These are phyloP conservation scores for Nymphicus hollandicus DNA, from an alignment of 2,113 vertebrate species.

Conservation along the genomic window DNA sequence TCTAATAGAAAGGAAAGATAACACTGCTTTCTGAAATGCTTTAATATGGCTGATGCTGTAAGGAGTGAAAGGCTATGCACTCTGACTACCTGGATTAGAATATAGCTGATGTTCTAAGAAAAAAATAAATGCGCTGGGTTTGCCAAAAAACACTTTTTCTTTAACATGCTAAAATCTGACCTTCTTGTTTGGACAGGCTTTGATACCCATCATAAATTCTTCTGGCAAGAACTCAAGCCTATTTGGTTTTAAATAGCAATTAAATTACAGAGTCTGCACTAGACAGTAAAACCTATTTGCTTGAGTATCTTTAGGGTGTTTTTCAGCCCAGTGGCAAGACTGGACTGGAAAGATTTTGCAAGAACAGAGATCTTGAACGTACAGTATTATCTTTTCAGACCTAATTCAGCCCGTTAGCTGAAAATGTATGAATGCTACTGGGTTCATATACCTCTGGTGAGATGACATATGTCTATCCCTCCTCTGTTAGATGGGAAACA, in stretches of 20 bases:
- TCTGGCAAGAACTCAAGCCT: background rate
- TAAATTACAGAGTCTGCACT: conserved; percentile 9
- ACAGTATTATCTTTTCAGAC: background rate
- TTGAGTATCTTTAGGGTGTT: background rate
- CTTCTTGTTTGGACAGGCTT: background rate
- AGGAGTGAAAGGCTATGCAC: background rate
- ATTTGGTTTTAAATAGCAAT: conserved; percentile 25
- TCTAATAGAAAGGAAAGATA: background rate
- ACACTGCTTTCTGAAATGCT: background rate
- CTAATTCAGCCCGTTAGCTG: background rate
- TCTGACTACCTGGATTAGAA: background rate
- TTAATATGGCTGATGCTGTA: background rate
- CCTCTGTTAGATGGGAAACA: background rate
- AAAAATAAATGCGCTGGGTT: background rate
- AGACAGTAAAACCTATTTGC: background rate
- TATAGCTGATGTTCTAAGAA: background rate
- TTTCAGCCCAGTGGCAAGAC: background rate
- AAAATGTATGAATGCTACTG: background rate
- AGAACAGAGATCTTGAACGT: background rate
- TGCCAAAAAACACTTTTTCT: background rate
- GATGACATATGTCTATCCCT: background rate
- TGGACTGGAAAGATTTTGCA: conserved; percentile 15
- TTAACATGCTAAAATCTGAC: background rate
- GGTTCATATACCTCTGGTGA: background rate
- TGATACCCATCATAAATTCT: background rate